These are phyloP conservation scores for Nephrotoma appendiculata DNA, from an alignment of 2,888 invertebrate genomes.

Conservation along the genomic window DNA sequence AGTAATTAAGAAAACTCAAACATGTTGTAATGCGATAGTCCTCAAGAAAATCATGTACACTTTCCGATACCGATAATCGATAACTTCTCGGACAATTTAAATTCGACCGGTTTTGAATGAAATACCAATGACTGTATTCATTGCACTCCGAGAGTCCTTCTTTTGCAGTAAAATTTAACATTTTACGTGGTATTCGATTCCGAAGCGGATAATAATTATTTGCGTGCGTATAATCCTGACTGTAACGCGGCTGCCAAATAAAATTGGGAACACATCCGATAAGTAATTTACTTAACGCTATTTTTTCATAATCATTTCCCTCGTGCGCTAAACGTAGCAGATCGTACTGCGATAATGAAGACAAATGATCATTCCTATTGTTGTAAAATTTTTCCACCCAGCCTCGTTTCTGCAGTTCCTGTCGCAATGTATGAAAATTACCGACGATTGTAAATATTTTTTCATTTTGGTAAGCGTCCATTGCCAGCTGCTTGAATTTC, in stretches of 20 bases:
- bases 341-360: constrained; percentile 21
- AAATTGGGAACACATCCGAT: constrained; percentile 50
- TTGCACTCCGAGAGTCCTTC: constrained; percentile 31
- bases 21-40: not conserved
- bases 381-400: constrained; percentile 57
- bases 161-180: constrained; percentile 35
- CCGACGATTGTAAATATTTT: constrained; percentile 28
- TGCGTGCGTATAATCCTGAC: not conserved
- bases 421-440: constrained; percentile 21
- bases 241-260: constrained; percentile 42
- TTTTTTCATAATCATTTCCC: constrained; percentile 27
- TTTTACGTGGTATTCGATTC: constrained; percentile 23
- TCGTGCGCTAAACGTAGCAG: constrained; percentile 22
- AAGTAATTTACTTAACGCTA: constrained; percentile 44
- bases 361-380: constrained; percentile 21
- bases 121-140: constrained; percentile 25
- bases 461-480: constrained; percentile 21
- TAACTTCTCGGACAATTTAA: constrained; percentile 55
- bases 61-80: constrained; percentile 21
- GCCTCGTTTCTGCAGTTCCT: constrained; percentile 45
- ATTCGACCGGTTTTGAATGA: constrained; percentile 22
- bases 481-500: constrained; percentile 6
- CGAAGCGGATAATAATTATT: constrained; percentile 17
- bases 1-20: not conserved
- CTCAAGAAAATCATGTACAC: constrained; percentile 19